A percentile compares a stretch with the other conserved stretches of the same genome.
Conservation (phyloP, 2,888 invertebrate species). For the Erebia epiphron region DNA sequence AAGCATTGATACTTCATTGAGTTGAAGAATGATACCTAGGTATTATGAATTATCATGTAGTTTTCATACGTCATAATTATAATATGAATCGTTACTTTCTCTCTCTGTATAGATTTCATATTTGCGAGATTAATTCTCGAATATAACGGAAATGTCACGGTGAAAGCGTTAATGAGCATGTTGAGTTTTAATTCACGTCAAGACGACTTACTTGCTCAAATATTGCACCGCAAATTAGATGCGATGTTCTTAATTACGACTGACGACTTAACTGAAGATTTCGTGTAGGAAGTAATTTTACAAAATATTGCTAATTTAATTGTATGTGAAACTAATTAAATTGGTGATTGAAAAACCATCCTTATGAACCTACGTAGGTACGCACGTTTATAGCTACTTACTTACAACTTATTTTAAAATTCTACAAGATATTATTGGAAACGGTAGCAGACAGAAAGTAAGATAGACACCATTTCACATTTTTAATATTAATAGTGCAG, state of each 20-base stretch:
- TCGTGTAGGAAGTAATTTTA: neutral
- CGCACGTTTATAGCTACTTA: no score
- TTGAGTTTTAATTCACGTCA: conserved; percentile 70
- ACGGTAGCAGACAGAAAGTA: no score
- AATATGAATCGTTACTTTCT: conserved; percentile 50
- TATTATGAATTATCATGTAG: conserved; percentile 4
- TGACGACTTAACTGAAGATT: neutral
- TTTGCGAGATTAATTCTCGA: conserved; percentile 62
- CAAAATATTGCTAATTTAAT: no score
- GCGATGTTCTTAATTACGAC: conserved; percentile 23
- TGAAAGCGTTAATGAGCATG: conserved; percentile 74
- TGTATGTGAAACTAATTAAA: no score
- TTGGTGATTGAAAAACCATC: no score
- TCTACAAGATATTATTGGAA: no score
- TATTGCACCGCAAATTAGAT: conserved; percentile 44
- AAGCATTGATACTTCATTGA: no score
- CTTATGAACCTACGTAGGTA: no score
- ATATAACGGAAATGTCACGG: conserved; percentile 67
- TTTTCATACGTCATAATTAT: conserved; percentile 7
- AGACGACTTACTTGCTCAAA: conserved; percentile 47
- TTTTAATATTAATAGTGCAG: no score
- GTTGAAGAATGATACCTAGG: neutral
- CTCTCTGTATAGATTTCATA: conserved; percentile 58
- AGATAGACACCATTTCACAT: no score
- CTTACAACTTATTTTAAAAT: no score